Base-by-base conservation (phyloP, 1,140 invertebrate genomes). In the Musca vetustissima region DNA sequence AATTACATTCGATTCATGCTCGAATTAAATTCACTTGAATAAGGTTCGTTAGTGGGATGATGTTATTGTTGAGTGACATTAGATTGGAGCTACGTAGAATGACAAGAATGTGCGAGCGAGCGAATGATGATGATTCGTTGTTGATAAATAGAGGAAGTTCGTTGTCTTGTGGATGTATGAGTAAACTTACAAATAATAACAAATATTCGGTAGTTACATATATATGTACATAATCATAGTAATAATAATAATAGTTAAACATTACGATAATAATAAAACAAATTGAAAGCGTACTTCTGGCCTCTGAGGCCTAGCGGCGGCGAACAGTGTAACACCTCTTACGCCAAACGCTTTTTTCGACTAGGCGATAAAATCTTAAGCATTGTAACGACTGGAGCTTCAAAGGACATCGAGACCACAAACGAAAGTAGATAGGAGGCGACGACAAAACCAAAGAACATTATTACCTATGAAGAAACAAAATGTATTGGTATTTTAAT, bases 331-430 rank as follows among this genome's bases (percentile, higher is more conserved):
- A 13, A 13, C 19, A 55, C 24, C 24, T 24, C 19, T 73, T 77
- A 81, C 71, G 79, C 77, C 64, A 81, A 69, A 68, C 79, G 78
- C 73, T 87, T 88, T 72, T 87, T 86, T 76, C 87, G 86, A 73
- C 86, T 88, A 36, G 91, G 90, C 7, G 90, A 86, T 7, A 93
- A 77, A 71, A 93, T 91, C 83, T 92, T 92, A n/a, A 94, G 85
- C 88, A 93, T 91, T 72, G 91, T 91, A 64, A 94, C 92, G 47
- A 92, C 86, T 22, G 92, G 92, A 64, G 92, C 92, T 84, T 94
- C 92, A 76, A 93, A 93, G 0, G 89, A 87, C 36, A 94, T 80
- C 0, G 92, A 93, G 59, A 94, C 85, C 15, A 92, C 76, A 78
- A 94, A 93, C 0, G 91, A 89, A n/a, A 94, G 77, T 22, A 88